Conservation (phyloP, 1,140 invertebrate species). For the Solen grandis region DNA sequence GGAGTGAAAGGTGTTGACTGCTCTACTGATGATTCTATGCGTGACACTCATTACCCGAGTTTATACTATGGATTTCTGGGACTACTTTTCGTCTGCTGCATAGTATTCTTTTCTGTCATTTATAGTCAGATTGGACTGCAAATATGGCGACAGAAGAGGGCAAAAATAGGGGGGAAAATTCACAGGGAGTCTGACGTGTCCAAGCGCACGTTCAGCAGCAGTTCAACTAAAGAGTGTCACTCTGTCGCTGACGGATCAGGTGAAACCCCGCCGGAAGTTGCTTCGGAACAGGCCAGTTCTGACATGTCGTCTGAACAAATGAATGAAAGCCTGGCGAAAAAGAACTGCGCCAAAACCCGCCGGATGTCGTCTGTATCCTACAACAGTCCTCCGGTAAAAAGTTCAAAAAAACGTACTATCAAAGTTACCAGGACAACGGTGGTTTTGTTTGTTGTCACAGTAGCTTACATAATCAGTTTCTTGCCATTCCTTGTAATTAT, state of each 20-base stretch:
- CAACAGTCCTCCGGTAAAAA: conserved; percentile 18
- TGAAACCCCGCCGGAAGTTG: conserved; percentile 32
- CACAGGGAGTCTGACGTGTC: conserved; percentile 47
- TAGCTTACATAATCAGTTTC: conserved; percentile 71
- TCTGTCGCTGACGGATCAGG: conserved; percentile 15
- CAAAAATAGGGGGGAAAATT: conserved; percentile 55
- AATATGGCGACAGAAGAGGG: conserved; percentile 68
- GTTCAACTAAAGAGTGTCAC: conserved; percentile 29
- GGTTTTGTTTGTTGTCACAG: conserved; percentile 68
- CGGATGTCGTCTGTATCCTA: conserved; percentile 51
- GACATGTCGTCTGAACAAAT: conserved; percentile 71
- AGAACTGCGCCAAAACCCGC: conserved; percentile 48
- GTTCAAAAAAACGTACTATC: conserved; percentile 58
- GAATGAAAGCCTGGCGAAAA: conserved; percentile 42
- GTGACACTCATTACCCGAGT: conserved; percentile 70
- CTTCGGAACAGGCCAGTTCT: conserved; percentile 67
- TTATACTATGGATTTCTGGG: conserved; percentile 76
- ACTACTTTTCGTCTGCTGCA: conserved; percentile 70
- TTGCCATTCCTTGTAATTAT: conserved; percentile 69
- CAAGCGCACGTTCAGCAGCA: conserved; percentile 53
- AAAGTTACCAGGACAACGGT: conserved; percentile 68
- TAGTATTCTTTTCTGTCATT: conserved; percentile 71
- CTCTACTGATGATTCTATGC: conserved; percentile 73
- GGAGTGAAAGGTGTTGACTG: conserved; percentile 71
- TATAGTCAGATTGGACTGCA: conserved; percentile 73